These are phyloP conservation scores for Anarrhichthys ocellatus DNA, from an alignment of 2,113 vertebrate genomes.

Conservation along the genomic window DNA sequence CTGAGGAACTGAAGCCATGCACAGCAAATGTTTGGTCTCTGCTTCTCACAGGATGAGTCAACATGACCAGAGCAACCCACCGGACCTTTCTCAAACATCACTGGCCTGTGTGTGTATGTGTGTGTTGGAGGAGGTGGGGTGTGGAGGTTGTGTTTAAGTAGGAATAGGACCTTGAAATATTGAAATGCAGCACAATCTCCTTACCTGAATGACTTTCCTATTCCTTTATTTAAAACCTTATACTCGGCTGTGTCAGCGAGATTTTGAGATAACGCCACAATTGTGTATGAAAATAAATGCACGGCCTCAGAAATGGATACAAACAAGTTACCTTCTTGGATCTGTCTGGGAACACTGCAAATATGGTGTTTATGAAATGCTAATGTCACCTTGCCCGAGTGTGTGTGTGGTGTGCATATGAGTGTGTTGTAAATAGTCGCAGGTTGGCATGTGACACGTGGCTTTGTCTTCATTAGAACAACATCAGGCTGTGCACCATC, in stretches of 20 bases:
- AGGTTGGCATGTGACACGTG: constrained; percentile 71
- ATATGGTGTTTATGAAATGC: constrained; percentile 42
- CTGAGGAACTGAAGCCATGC: constrained; percentile 42
- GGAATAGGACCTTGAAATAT: constrained; percentile 41
- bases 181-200: constrained; percentile 25
- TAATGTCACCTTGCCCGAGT: constrained; percentile 49
- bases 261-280: constrained; percentile 10
- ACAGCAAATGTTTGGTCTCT: constrained; percentile 69
- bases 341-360: constrained; percentile 33
- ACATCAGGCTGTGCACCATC: constrained; percentile 73
- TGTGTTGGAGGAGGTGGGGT: not conserved
- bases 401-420: not conserved
- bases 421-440: constrained; percentile 80
- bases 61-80: constrained; percentile 49
- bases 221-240: constrained; percentile 23
- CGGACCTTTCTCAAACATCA: constrained; percentile 41
- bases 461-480: constrained; percentile 89
- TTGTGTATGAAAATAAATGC: constrained; percentile 34
- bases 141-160: constrained; percentile 12
- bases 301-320: constrained; percentile 8
- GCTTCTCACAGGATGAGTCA: constrained; percentile 62
- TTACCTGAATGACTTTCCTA: constrained; percentile 2
- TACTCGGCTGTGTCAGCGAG: constrained; percentile 12
- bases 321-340: not conserved
- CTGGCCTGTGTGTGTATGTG: not conserved